A percentile compares a stretch with the other conserved stretches of the same genome.
Conservation (phyloP, 2,113 vertebrate species). For the Eudorcas thomsonii region DNA sequence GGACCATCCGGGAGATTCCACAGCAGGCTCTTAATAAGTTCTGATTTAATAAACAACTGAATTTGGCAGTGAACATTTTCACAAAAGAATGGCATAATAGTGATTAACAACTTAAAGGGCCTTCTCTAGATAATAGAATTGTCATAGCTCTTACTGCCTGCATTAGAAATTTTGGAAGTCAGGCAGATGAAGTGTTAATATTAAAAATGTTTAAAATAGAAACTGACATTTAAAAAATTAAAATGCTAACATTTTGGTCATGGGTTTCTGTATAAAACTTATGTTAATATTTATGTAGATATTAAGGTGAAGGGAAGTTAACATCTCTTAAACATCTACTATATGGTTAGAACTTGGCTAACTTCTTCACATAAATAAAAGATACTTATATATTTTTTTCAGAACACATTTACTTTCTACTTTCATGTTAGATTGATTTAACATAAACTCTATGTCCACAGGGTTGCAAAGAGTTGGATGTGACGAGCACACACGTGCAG, state of each 20-base stretch:
- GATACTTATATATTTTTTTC: neutral
- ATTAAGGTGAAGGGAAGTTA: neutral
- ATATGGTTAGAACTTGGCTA: neutral
- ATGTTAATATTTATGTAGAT: neutral
- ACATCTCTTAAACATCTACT: neutral
- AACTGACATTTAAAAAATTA: neutral
- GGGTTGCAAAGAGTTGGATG: neutral
- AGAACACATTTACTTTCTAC: neutral
- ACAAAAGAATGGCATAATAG: neutral
- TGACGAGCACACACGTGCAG: neutral
- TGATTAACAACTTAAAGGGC: neutral
- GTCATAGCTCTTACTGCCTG: neutral
- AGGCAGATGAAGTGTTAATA: neutral
- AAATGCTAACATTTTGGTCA: neutral
- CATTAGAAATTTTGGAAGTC: neutral
- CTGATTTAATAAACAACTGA: neutral
- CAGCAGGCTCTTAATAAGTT: neutral
- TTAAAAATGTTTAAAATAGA: neutral
- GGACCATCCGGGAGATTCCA: neutral
- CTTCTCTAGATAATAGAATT: neutral
- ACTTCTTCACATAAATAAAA: neutral
- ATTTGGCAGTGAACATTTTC: neutral
- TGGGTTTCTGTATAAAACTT: neutral
- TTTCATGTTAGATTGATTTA: constrained; percentile 11
- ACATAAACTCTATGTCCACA: neutral